Base-by-base conservation (phyloP, 2,113 vertebrate genomes). In the Cygnus buccinator region DNA sequence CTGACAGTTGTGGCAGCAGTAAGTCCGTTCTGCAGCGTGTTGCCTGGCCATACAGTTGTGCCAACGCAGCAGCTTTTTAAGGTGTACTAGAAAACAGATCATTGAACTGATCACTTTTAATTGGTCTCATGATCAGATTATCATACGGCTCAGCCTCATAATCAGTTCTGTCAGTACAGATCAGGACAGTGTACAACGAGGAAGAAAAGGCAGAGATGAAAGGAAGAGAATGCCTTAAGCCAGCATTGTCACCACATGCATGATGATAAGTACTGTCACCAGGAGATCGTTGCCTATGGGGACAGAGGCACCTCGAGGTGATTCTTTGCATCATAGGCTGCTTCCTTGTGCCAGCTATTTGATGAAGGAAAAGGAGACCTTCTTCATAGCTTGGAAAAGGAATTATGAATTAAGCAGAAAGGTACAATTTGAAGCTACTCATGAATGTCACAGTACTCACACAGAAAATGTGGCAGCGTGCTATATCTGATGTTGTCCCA, bases 401-500 rank as follows among this genome's bases (percentile, higher is more conserved):
- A 81, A 18, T 2, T 70, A 19, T 54, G 28, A 61, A 9, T 93
- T 72, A 20, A 79, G 59, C 9, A 29, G 66, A 22, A 59, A 87
- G 52, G 54, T 39, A 9, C 7, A 52, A 7, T 83, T 85, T 54
- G 39, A 76, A 72, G 33, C 29, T 48, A 1, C 14, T 68, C 9
- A 14, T 50, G 68, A n/a, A 12, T 37, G 9, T 35, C 50, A 3
- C 39, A 70, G 43, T 76, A 15, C 48, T 86, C 23, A 4, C 18
- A 10, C n/a, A 52, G 43, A 77, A 5, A 13, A 12, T 35, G 20
- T 31, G 55, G 6, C 22, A 13, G 13, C 25, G 20, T 57, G 58
- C 55, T n/a, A 1, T 0, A 3, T 14, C 57, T 74, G 71, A 26
- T 0, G 0, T 20, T 58, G 28, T 70, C 68, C 7, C 48, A 10